Evolutionary conservation across 1,140 invertebrate genomes (phyloP).

Genomic region (Branchinecta lynchi): DNA sequence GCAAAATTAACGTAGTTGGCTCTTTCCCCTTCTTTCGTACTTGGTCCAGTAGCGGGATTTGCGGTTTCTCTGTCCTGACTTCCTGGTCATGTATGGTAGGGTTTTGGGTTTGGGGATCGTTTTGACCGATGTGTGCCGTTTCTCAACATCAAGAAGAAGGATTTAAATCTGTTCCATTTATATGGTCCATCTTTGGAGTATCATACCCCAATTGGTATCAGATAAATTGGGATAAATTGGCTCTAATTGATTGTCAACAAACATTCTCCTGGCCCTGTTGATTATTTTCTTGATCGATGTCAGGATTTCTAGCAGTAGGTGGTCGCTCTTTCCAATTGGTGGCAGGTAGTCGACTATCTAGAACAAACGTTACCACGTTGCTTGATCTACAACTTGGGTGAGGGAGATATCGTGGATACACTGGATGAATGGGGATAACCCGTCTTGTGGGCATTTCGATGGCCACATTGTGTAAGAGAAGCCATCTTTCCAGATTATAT

Average conservation of each 20-base stretch:
- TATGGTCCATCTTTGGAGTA: background rate
- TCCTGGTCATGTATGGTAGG: conserved; percentile 5
- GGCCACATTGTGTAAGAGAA: too few relatives aligned
- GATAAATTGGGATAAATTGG: background rate
- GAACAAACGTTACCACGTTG: too few relatives aligned
- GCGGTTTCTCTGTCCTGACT: background rate
- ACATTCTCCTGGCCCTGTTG: background rate
- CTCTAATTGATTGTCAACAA: background rate
- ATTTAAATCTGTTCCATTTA: conserved; percentile 6
- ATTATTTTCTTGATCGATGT: background rate
- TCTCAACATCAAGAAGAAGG: conserved; percentile 1
- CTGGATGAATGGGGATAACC: too few relatives aligned
- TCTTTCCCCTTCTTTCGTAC: background rate
- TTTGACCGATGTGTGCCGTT: conserved; percentile 8
- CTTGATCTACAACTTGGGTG: too few relatives aligned
- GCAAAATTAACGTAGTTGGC: conserved; percentile 5
- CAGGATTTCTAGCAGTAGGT: conserved; percentile 9
- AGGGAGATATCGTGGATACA: too few relatives aligned
- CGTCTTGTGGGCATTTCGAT: too few relatives aligned
- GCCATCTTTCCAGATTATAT: too few relatives aligned
- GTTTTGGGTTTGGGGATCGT: conserved; percentile 9
- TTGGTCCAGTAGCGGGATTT: conserved; percentile 1
- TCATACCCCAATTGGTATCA: background rate
- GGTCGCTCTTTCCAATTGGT: background rate
- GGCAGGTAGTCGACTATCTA: too few relatives aligned